Evolutionary conservation across 1,140 invertebrate species (phyloP), one percentile per base, ranked within the genome.

Genomic region (Microplitis mediator): DNA sequence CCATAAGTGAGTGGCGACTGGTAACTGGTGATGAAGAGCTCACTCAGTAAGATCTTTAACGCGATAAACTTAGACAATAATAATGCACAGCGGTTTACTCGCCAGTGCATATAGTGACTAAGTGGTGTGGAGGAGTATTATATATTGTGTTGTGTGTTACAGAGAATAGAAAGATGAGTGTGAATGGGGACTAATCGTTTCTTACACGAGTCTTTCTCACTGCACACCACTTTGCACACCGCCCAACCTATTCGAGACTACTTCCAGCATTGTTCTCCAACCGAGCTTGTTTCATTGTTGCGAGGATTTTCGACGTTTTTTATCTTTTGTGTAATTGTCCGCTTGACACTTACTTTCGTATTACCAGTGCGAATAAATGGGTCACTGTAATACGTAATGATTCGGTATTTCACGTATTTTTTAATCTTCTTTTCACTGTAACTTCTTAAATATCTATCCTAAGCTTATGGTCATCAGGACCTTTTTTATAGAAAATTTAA

Each of bases 111-210:
- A 45, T 9, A 11, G 39, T 45, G 39, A 56, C 16, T 56, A 56
- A 56, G 52, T 56, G 14, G n/a, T 56, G 52, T 4, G 39, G n/a
- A 31, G 35, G 67, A 54, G 54, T 54, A 36, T 23, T 35, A 36
- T 54, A 56, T 32, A 14, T 51, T 58, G 50, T 31, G 31, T 54
- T 4, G 45, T 62, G 5, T 63, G n/a, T 34, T 34, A 31, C 45
- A 36, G 63, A 71, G 68, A 67, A 45, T 72, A 76, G 75, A 76
- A 72, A 72, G 73, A 76, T 69, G 39, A 45, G 75, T 76, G 75
- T 76, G 75, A 76, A 76, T 76, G 51, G 66, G 73, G 69, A 76
- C 75, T 76, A 76, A 76, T 76, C 75, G 75, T 76, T 76, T 69
- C 72, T 76, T 76, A 64, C 72, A 69, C 75, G 66, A 67, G 34